Base-by-base conservation (phyloP, 2,888 invertebrate genomes). In the Omphaloscelis lunosa region DNA sequence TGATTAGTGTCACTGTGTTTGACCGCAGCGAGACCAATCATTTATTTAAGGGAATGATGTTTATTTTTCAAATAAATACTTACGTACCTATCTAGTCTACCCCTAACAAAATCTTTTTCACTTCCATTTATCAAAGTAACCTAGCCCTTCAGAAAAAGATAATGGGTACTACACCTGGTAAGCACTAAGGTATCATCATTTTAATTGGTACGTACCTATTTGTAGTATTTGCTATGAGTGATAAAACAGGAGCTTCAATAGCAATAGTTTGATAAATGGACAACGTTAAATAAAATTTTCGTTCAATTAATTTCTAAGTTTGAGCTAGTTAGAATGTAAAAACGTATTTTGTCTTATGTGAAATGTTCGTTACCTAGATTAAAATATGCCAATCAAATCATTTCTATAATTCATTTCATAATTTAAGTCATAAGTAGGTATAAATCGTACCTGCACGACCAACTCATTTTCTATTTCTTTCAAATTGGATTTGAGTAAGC, bases 391-490 rank as follows among this genome's bases (percentile, higher is more conserved):
- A 12, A 45, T 7, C 0, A 51, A 45, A n/a, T 5, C 45, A 27
- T 27, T 20, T 45, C 45, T 45, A 45, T 45, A 12, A 45, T 12
- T 45, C 45, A 45, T 45, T 12, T 15, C 45, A 45, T 45, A 45
- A 34, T 70, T 23, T 51, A 34, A 29, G n/a, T 34, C 34, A 15
- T 65, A 15, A 0, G 27, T 56, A 11, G 4, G 5, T 0, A 12
- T 59, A 39, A 48, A 39, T 59, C 56, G 88, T 90, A 95, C 96
- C 88, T 95, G 95, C 29, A 88, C 84, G 39, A 93, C 86, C 73
- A 96, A 89, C 65, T 92, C 92, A 84, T 94, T 92, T 90, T 92
- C 93, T 78, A 95, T 94, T 88, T 94, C 92, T 86, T 95, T 92
- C 70, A 96, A 93, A 91, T 93, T 93, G 0, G 90, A 92, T 87